Conservation (phyloP, 2,797 vertebrate genomes). For the Sciaenops ocellatus region DNA sequence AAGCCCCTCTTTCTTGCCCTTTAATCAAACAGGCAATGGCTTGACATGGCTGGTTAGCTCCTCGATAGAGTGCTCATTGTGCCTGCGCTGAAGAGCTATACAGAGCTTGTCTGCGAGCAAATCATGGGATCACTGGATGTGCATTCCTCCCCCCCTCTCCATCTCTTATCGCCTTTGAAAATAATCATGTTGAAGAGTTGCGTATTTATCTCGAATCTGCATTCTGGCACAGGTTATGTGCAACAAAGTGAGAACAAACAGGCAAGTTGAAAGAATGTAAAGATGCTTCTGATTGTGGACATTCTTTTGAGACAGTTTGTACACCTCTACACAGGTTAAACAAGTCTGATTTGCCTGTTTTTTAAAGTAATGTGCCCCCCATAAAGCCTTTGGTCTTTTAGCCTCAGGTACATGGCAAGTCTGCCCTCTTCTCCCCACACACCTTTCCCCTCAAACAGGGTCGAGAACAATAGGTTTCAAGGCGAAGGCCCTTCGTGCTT, state of each 20-base stretch:
- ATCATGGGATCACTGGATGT: slow-evolving; percentile 81
- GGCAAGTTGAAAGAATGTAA: neutral
- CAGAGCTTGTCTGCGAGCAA: slow-evolving; percentile 73
- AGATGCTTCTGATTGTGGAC: neutral
- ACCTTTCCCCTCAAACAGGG: slow-evolving; percentile 36
- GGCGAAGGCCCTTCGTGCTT: slow-evolving; percentile 44
- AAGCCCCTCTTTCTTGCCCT: slow-evolving; percentile 79
- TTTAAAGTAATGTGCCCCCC: slow-evolving; percentile 31
- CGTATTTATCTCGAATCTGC: slow-evolving; percentile 39
- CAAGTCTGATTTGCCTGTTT: slow-evolving; percentile 32
- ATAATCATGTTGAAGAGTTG: slow-evolving; percentile 24
- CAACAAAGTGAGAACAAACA: neutral
- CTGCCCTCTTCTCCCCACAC: slow-evolving; percentile 17
- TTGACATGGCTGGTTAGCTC: slow-evolving; percentile 82
- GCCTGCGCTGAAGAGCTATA: slow-evolving; percentile 70
- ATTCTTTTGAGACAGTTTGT: slow-evolving; percentile 33
- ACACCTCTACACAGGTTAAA: slow-evolving; percentile 32
- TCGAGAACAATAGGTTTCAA: slow-evolving; percentile 65
- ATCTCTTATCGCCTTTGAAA: slow-evolving; percentile 49
- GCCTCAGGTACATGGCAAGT: slow-evolving; percentile 33
- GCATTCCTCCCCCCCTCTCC: slow-evolving; percentile 73
- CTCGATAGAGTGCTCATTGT: slow-evolving; percentile 86
- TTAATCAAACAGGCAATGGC: slow-evolving; percentile 83
- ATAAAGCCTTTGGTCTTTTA: slow-evolving; percentile 25
- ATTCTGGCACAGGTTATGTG: too few species aligned